Evolutionary conservation across 2,888 invertebrate species (phyloP).

Genomic region (Morpho deidamia): DNA sequence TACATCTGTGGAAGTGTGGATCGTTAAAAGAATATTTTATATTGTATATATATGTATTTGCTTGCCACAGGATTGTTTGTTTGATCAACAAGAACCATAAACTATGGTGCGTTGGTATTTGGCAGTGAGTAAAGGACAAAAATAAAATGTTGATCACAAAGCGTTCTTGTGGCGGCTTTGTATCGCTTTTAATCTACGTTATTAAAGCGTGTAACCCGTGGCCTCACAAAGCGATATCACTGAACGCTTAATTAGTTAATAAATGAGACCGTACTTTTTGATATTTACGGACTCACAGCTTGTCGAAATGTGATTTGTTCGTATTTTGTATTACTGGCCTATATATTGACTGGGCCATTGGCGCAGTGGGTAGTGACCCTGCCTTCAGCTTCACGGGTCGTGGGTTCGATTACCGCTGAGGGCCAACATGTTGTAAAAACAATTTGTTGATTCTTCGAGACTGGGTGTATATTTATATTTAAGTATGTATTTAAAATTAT

Average conservation of each 20-base stretch:
- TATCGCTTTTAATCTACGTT: conserved; percentile 67
- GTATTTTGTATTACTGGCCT: no score
- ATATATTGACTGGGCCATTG: no score
- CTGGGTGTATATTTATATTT: no score
- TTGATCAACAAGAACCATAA: not conserved
- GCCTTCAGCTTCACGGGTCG: no score
- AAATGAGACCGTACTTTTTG: conserved; percentile 21
- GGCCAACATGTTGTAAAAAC: no score
- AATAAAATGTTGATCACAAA: conserved; percentile 66
- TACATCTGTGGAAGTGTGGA: no score
- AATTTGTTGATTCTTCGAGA: no score
- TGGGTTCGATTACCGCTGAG: no score
- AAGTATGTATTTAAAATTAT: no score
- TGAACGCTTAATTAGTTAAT: conserved; percentile 64
- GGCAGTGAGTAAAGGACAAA: conserved; percentile 40
- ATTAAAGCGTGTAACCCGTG: conserved; percentile 61
- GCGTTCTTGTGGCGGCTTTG: conserved; percentile 69
- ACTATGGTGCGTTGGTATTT: not conserved
- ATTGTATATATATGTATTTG: not conserved
- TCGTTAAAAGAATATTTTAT: no score
- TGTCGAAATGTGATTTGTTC: no score
- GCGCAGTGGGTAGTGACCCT: no score
- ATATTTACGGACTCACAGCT: conserved; percentile 1
- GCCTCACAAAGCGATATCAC: conserved; percentile 63
- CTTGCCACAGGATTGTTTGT: conserved; percentile 7